Base-by-base conservation (phyloP, 2,113 vertebrate genomes). In the Ameiurus melas region DNA sequence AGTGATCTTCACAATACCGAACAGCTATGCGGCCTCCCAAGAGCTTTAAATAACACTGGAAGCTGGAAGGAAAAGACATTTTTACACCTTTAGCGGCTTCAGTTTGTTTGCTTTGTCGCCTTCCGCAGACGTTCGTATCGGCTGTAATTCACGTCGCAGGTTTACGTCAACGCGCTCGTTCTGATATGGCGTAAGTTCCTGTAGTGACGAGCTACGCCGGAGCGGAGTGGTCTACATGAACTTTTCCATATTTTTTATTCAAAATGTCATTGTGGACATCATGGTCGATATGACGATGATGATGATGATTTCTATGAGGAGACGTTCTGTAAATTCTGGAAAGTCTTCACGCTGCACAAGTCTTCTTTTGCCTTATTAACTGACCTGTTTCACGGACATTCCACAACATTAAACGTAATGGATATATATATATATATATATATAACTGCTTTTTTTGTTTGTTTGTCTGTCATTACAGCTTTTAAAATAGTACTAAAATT, bases 1-100 rank as follows among this genome's bases (percentile, higher is more conserved):
- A n/a, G 55, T 25, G 86, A 84, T 81, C 4, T 58, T 81, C 19
- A 36, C 17, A 84, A 78, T 89, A 83, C 77, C 62, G 13, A 43
- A 77, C 68, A 66, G 68, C 17, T 57, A 88, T 77, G 47, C 68
- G 77, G 80, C 62, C 27, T 70, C 33, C 53, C 2, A 2, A 57
- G 53, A 58, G 53, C 13, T 58, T 58, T 75, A 58, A 85, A 85
- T 73, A 68, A 84, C 16, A 1, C 1, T 20, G 16, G 6, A 19
- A 0, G 39, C 25, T 5, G 27, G 14, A 30, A 60, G 30, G 79
- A 36, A 55, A 55, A 58, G 17, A 22, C 60, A 79, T n/a, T 0
- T 10, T 2, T 1, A 30, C 5, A 6, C 43, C 6, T 47, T 9
- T 17, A 1, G 51, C 22, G 20, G 17, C 19, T 12, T 36, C 30